Conservation (phyloP, 2,113 vertebrate species). For the Macrotus californicus region DNA sequence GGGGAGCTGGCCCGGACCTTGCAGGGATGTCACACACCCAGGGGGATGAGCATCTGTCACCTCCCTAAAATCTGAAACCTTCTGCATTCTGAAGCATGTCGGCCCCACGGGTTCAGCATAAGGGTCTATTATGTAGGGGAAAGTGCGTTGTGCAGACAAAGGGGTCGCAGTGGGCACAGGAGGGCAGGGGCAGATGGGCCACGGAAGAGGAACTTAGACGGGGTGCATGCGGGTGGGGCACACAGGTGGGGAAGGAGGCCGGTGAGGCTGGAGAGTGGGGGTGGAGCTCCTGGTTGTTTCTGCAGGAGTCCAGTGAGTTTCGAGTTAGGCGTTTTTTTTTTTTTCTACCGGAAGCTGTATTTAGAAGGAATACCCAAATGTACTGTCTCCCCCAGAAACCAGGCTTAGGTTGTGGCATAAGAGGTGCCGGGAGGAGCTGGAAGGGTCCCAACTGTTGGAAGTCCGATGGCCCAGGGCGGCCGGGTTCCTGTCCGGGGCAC, state of each 20-base stretch:
- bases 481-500: neutral
- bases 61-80: neutral
- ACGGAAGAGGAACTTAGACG: neutral
- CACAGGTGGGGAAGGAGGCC: fast-evolving
- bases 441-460: neutral
- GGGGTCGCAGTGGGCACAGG: fast-evolving
- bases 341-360: neutral
- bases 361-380: neutral
- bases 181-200: neutral
- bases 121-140: neutral
- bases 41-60: neutral
- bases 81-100: neutral
- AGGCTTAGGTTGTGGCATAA: neutral
- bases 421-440: neutral
- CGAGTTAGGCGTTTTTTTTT: no score
- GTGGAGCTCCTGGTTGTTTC: fast-evolving
- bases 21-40: neutral
- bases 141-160: fast-evolving
- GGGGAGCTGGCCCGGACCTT: neutral
- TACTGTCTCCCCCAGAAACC: neutral
- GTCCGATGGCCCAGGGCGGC: neutral
- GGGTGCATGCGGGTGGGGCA: fast-evolving
- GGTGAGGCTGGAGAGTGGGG: neutral
- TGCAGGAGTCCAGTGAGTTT: neutral
- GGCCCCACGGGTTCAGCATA: neutral